A percentile compares a stretch with the other conserved stretches of the same genome.
These are phyloP conservation scores for Brachyalestes nurse DNA, from an alignment of 2,797 vertebrate species.

Conservation along the genomic window DNA sequence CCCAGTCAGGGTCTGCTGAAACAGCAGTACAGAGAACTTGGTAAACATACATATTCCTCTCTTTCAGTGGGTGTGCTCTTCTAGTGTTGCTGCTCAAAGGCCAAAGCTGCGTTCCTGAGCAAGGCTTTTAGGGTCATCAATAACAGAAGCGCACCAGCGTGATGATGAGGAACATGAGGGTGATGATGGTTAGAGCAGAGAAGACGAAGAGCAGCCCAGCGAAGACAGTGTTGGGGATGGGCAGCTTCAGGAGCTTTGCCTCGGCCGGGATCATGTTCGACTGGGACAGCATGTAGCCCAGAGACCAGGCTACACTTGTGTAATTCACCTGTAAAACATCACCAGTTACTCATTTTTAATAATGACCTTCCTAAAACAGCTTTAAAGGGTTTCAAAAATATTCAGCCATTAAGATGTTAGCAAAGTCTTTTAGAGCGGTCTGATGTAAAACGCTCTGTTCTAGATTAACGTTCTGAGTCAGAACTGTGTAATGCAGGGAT, in stretches of 20 bases:
- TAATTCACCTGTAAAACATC: conserved; percentile 79
- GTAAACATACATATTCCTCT: conserved; percentile 15
- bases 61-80: background rate
- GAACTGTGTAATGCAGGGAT: too few species aligned
- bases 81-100: conserved; percentile 7
- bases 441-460: too few species aligned
- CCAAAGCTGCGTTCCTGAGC: background rate
- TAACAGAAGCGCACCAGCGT: conserved; percentile 75
- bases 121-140: conserved; percentile 56
- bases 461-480: too few species aligned
- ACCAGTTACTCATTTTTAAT: background rate
- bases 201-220: conserved; percentile 85
- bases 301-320: conserved; percentile 91
- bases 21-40: conserved; percentile 16
- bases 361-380: background rate
- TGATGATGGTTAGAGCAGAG: conserved; percentile 78
- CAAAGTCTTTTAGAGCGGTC: too few species aligned
- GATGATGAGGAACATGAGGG: conserved; percentile 81
- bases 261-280: conserved; percentile 96
- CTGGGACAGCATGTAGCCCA: conserved; percentile 92
- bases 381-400: background rate
- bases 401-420: background rate
- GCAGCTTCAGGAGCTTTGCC: conserved; percentile 76
- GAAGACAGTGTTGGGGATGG: conserved; percentile 82
- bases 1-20: conserved; percentile 17